Percentiles rank a stretch among this genome's conserved stretches.
phyloP scores from a whole-genome alignment of 2,113 vertebrate genomes.

The Mustela lutreola region DNA sequence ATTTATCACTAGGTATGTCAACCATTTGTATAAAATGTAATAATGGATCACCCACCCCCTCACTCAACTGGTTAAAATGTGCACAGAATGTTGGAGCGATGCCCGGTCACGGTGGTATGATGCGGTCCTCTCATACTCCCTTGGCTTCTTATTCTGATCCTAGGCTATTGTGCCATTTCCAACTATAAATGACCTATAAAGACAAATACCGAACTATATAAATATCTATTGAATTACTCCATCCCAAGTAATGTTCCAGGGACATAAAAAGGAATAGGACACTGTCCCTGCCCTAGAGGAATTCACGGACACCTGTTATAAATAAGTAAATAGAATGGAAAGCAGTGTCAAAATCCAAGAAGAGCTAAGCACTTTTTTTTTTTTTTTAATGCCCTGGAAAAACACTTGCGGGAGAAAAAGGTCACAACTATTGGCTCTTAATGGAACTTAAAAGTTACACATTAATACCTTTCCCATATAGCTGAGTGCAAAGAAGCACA shows the following conservation, averaged over 20 bases:
- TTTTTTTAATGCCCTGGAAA: background rate
- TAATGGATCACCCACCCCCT: background rate
- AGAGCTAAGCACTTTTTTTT: background rate
- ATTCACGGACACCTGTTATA: background rate
- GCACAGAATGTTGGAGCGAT: accelerated
- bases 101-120: background rate
- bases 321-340: background rate
- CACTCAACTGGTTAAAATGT: background rate
- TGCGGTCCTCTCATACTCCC: too few relatives aligned
- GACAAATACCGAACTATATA: background rate
- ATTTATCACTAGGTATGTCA: background rate
- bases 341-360: background rate
- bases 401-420: background rate
- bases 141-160: background rate
- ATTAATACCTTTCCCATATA: background rate
- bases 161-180: background rate
- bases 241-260: background rate
- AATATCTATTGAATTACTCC: background rate
- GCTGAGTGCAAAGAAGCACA: background rate
- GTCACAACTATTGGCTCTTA: background rate
- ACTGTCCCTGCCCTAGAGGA: background rate
- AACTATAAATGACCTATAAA: background rate
- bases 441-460: background rate
- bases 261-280: background rate
- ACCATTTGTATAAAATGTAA: background rate